Percentiles rank a stretch among this genome's conserved stretches.
Evolutionary conservation across 2,888 invertebrate species (phyloP).

Genomic region (Oeneis ivallda): DNA sequence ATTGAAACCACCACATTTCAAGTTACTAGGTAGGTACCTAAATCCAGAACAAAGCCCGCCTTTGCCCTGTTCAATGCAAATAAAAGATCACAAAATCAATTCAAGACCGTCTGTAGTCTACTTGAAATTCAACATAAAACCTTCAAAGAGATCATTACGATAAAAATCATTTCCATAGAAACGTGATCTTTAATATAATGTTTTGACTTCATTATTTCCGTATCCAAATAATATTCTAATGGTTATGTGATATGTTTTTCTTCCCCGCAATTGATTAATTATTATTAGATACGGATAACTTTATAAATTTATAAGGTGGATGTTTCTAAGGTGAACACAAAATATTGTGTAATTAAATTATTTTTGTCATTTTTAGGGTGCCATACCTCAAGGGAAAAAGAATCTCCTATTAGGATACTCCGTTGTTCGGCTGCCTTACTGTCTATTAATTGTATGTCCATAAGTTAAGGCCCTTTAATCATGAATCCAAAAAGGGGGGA

Average conservation of each 20-base stretch:
- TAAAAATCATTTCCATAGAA: slow-evolving; percentile 56
- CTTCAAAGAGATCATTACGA: slow-evolving; percentile 68
- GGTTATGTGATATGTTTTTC: slow-evolving; percentile 19
- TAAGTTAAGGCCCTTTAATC: no score
- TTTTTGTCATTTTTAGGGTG: neutral
- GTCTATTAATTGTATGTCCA: no score
- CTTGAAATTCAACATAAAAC: slow-evolving; percentile 62
- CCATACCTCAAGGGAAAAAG: no score
- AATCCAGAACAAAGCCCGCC: slow-evolving; percentile 35
- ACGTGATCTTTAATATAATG: slow-evolving; percentile 46
- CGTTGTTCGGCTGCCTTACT: no score
- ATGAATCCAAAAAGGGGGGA: neutral
- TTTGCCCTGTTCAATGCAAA: slow-evolving; percentile 67
- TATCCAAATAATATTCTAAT: slow-evolving; percentile 23
- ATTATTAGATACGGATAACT: neutral
- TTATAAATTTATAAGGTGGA: neutral
- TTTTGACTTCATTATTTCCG: slow-evolving; percentile 40
- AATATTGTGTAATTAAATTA: neutral
- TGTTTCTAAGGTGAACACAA: no score
- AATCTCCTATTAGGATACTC: no score
- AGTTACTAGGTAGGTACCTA: neutral
- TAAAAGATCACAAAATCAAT: slow-evolving; percentile 63
- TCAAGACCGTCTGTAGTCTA: slow-evolving; percentile 52
- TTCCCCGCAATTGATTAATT: slow-evolving; percentile 3
- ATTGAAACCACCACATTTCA: neutral